Percentiles rank a stretch among this genome's conserved stretches.
Evolutionary conservation across 2,888 invertebrate genomes (phyloP).

Genomic region (Caenorhabditis angaria): DNA sequence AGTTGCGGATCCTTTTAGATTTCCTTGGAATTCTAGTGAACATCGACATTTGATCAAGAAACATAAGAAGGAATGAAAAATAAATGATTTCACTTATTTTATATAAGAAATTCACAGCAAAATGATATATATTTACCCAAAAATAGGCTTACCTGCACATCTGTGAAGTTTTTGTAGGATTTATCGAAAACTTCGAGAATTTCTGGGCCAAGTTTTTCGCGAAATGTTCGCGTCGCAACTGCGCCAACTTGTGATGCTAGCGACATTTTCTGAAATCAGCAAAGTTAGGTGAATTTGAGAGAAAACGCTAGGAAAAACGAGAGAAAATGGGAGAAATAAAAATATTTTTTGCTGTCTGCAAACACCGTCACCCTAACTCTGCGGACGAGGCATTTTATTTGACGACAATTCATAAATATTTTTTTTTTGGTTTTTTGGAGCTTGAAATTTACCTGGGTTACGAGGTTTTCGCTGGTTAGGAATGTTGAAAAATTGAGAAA

Average conservation of each 20-base stretch:
- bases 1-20: slow-evolving; percentile 65
- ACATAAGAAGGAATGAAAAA: slow-evolving; percentile 30
- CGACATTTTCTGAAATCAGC: not conserved
- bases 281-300: not conserved
- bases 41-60: slow-evolving; percentile 12
- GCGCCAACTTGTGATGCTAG: slow-evolving; percentile 40
- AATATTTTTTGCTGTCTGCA: not conserved
- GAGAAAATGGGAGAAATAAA: not conserved
- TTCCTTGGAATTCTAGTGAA: slow-evolving; percentile 57
- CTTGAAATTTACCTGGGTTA: not conserved
- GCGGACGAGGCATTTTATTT: not conserved
- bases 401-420: not conserved
- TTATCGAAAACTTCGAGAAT: slow-evolving; percentile 54
- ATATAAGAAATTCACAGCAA: not conserved
- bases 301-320: not conserved
- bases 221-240: slow-evolving; percentile 31
- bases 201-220: slow-evolving; percentile 47
- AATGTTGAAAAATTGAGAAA: not conserved
- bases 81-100: slow-evolving; percentile 12
- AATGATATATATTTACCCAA: not conserved
- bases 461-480: not conserved
- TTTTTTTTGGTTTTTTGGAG: not conserved
- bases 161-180: slow-evolving; percentile 48
- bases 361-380: not conserved
- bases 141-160: slow-evolving; percentile 50